Base-by-base conservation (phyloP, 1,140 invertebrate species). In the Sycobia sp. region DNA sequence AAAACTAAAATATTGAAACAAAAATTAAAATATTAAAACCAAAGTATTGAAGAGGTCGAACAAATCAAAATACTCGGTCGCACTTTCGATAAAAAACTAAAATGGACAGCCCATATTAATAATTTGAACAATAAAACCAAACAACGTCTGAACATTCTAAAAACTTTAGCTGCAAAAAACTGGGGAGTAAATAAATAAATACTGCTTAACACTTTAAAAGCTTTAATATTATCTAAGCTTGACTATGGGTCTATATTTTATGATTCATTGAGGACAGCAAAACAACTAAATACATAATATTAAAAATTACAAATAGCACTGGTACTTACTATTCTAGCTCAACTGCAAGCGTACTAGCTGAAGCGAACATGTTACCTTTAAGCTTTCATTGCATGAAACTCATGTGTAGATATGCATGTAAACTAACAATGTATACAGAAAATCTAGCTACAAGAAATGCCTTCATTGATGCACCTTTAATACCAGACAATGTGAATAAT, bases 31-130 rank as follows among this genome's bases (percentile, higher is more conserved):
- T 38, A 61, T 29, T 64, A 2, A 62, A 62, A 16, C 39, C 62
- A 70, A 25, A n/a, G n/a, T n/a, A n/a, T n/a, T n/a, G n/a, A n/a
- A n/a, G n/a, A n/a, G n/a, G n/a, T n/a, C n/a, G n/a, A n/a, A n/a
- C n/a, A n/a, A n/a, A n/a, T n/a, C n/a, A n/a, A n/a, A n/a, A n/a
- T n/a, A n/a, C n/a, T n/a, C n/a, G n/a, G 67, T n/a, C n/a, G n/a
- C n/a, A n/a, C n/a, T n/a, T n/a, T n/a, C n/a, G n/a, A n/a, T n/a
- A 23, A 43, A 0, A 62, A 58, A 51, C 10, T 70, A 16, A 61
- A 34, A 2, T 72, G 56, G 65, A 64, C 44, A 44, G 10, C 10
- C 1, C 53, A 69, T 14, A 49, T 69, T 0, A 50, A 18, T 0
- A n/a, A 32, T 5, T 32, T 69, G 9, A 66, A 61, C 54, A 22